Conservation (phyloP, 2,113 vertebrate species). For the Callaeas wilsoni region DNA sequence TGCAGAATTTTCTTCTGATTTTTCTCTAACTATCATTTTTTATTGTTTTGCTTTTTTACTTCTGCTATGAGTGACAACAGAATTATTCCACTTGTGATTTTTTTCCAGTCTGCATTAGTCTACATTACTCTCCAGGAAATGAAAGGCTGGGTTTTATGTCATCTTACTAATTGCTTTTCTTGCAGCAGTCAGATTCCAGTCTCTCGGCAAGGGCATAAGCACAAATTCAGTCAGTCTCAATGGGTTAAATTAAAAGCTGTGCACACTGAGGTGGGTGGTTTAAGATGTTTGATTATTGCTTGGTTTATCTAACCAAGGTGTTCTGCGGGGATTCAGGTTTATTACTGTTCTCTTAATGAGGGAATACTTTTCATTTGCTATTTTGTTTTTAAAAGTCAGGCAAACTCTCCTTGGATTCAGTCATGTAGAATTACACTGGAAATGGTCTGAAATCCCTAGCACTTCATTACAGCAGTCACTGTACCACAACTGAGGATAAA, state of each 20-base stretch:
- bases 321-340: not conserved
- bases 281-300: not conserved
- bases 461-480: not conserved
- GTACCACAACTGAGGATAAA: not conserved
- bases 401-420: not conserved
- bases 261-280: not conserved
- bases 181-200: not conserved
- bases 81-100: not conserved
- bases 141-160: not conserved
- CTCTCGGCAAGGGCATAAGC: not conserved
- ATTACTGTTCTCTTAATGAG: not conserved
- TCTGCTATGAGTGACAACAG: not conserved
- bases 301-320: not conserved
- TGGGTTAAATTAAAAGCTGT: not conserved
- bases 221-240: not conserved
- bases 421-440: not conserved
- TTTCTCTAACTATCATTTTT: not conserved
- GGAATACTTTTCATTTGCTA: not conserved
- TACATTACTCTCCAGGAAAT: not conserved
- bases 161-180: not conserved
- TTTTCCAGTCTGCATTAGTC: not conserved
- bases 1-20: not conserved
- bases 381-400: not conserved
- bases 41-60: not conserved
- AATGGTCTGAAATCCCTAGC: not conserved